phyloP scores from a whole-genome alignment of 2,797 vertebrate species.

The Rhynchonycteris naso region DNA sequence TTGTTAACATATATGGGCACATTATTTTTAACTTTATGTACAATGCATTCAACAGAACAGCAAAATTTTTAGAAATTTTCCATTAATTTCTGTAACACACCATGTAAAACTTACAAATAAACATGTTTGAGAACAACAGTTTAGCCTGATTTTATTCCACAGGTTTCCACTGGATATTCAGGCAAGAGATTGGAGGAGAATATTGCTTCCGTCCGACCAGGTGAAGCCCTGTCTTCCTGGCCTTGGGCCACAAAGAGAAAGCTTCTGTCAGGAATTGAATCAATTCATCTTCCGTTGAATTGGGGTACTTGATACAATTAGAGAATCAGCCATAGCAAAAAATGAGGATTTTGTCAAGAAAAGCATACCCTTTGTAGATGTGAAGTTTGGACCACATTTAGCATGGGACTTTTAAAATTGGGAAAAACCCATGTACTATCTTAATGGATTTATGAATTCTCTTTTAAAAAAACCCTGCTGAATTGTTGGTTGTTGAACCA shows the following conservation, averaged over 20 bases:
- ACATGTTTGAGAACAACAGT: slow-evolving; percentile 91
- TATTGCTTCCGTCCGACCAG: background rate
- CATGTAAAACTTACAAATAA: slow-evolving; percentile 99
- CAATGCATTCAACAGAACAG: slow-evolving; percentile 92
- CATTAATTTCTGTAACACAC: slow-evolving; percentile 97
- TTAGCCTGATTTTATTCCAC: slow-evolving; percentile 73
- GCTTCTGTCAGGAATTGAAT: background rate
- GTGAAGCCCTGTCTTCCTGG: background rate
- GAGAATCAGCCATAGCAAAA: background rate
- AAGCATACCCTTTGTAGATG: background rate
- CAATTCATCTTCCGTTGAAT: background rate
- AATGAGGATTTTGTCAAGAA: background rate
- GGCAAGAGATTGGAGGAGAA: background rate
- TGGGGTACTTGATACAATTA: background rate
- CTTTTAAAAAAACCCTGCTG: background rate
- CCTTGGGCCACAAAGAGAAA: background rate
- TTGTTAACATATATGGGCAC: slow-evolving; percentile 95
- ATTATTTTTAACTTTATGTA: slow-evolving; percentile 98
- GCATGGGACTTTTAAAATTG: background rate
- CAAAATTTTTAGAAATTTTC: slow-evolving; percentile 93
- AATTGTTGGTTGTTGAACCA: background rate
- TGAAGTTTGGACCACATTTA: background rate
- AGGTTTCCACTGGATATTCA: background rate
- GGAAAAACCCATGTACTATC: background rate
- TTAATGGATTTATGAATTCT: background rate